A percentile compares a stretch with the other conserved stretches of the same genome.
Conservation (phyloP, 2,888 invertebrate species). For the Zygothrica quintamaculata region DNA sequence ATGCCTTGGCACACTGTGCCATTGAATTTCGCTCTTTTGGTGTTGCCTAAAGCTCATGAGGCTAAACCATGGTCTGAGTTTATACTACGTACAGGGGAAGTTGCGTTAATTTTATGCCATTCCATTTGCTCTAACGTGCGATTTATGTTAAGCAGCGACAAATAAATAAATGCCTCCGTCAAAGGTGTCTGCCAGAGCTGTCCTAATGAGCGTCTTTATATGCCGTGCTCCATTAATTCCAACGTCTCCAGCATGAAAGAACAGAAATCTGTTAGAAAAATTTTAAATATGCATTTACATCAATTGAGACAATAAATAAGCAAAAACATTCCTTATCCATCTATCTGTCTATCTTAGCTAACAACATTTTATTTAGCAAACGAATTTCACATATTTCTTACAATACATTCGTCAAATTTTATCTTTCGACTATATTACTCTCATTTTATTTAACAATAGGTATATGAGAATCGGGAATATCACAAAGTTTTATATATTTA, state of each 20-base stretch:
- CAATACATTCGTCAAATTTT: no score
- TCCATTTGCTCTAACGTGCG: constrained; percentile 73
- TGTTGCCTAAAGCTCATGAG: constrained; percentile 31
- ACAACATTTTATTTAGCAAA: no score
- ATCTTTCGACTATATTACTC: no score
- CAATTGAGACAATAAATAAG: constrained; percentile 13
- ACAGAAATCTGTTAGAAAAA: constrained; percentile 4
- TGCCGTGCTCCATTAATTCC: constrained; percentile 43
- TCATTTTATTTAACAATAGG: no score
- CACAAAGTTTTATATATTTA: no score
- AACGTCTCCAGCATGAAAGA: constrained; percentile 25
- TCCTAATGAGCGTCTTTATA: constrained; percentile 57
- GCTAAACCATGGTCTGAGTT: no score
- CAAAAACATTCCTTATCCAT: not conserved
- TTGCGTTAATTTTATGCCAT: constrained; percentile 77
- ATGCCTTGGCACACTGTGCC: constrained; percentile 42
- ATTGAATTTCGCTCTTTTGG: constrained; percentile 28
- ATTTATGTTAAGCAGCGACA: constrained; percentile 74
- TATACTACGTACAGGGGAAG: constrained; percentile 10
- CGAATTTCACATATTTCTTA: no score
- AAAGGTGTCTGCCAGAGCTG: constrained; percentile 60
- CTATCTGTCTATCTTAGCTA: no score
- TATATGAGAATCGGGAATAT: no score
- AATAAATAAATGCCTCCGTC: constrained; percentile 70
- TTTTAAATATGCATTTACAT: constrained; percentile 13